phyloP scores from a whole-genome alignment of 2,888 invertebrate genomes.

The Ceratothoa steindachneri region DNA sequence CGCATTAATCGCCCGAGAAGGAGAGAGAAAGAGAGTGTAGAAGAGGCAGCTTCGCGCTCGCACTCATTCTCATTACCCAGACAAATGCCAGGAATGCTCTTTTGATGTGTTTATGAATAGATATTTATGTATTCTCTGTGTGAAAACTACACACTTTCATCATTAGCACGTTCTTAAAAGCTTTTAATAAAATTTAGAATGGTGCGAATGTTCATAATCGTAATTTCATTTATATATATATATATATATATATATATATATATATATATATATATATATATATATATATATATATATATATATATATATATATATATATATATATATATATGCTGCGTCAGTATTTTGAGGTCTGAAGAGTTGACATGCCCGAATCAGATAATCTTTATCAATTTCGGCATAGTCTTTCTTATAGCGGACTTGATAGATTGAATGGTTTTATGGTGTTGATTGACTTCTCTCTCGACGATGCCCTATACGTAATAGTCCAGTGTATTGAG shows the following conservation, averaged over 20 bases:
- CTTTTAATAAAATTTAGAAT: background rate
- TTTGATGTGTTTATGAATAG: background rate
- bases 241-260: background rate
- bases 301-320: constrained; percentile 11
- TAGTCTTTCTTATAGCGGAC: too few species aligned
- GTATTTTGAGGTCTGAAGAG: background rate
- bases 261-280: constrained; percentile 8
- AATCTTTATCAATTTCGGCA: too few species aligned
- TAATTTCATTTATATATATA: background rate
- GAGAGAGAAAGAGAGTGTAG: background rate
- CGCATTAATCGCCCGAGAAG: constrained; percentile 4
- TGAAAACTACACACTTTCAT: background rate
- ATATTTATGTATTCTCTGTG: background rate
- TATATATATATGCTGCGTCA: too few species aligned
- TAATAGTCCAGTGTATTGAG: too few species aligned
- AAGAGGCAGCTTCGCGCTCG: too few species aligned
- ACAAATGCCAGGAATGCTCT: too few species aligned
- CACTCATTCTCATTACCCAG: too few species aligned
- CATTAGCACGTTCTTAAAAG: background rate
- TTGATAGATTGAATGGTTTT: too few species aligned
- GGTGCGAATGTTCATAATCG: background rate
- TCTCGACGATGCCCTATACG: too few species aligned
- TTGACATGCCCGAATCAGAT: too few species aligned
- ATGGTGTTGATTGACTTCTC: too few species aligned
- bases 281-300: constrained; percentile 17